A percentile compares a stretch with the other conserved stretches of the same genome.
These are phyloP conservation scores for Torymus tubicola DNA, from an alignment of 2,888 invertebrate species.

Conservation along the genomic window DNA sequence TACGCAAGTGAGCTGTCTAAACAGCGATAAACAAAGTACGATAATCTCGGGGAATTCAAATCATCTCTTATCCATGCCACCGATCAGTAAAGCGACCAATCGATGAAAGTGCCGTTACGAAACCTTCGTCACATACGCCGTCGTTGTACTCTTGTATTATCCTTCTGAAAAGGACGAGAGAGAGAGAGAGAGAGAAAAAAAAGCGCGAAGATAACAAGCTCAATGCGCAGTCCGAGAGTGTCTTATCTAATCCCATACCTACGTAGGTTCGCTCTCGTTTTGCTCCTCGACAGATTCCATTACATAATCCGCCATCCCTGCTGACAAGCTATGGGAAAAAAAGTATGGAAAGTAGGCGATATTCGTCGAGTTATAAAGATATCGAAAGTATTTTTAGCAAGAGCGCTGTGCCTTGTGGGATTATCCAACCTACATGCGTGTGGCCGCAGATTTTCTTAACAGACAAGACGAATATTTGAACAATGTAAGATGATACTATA, in stretches of 20 bases:
- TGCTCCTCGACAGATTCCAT: slow-evolving; percentile 17
- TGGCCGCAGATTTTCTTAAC: no score
- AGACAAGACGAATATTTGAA: no score
- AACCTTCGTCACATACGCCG: background rate
- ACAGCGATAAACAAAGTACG: background rate
- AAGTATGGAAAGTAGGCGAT: no score
- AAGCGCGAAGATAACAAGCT: background rate
- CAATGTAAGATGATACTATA: no score
- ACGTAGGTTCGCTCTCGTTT: background rate
- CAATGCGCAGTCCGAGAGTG: background rate
- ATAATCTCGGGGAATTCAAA: background rate
- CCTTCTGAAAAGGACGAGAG: background rate
- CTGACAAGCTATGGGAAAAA: background rate
- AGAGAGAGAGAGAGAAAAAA: background rate
- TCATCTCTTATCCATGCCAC: background rate
- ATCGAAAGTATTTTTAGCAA: no score
- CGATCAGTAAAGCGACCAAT: slow-evolving; percentile 31
- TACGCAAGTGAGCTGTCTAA: slow-evolving; percentile 2
- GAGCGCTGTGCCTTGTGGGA: no score
- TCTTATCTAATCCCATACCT: slow-evolving; percentile 23
- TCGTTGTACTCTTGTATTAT: no score
- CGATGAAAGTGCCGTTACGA: slow-evolving; percentile 34
- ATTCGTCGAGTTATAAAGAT: no score
- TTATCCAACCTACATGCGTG: no score
- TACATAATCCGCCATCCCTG: slow-evolving; percentile 4